A percentile compares a stretch with the other conserved stretches of the same genome.
Conservation (phyloP, 2,888 invertebrate species). For the Teleogryllus oceanicus region DNA sequence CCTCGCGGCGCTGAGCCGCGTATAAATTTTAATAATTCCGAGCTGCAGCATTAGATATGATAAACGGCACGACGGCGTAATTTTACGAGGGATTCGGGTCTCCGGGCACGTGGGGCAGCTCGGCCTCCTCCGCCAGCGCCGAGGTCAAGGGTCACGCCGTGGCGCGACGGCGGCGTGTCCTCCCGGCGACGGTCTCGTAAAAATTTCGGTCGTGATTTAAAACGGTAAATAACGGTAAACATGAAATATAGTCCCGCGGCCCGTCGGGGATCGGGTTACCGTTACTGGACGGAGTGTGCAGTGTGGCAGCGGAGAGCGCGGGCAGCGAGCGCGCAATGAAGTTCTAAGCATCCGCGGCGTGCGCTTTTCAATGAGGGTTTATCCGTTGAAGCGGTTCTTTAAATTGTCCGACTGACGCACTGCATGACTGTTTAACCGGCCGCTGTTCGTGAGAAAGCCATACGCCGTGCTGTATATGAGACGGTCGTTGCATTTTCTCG, state of each 20-base stretch:
- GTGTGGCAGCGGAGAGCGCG: too few species aligned
- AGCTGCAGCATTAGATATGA: neutral
- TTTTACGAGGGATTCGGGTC: conserved; percentile 2
- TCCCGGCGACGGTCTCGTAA: neutral
- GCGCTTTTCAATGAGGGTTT: neutral
- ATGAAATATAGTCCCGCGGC: neutral
- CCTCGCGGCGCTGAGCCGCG: neutral
- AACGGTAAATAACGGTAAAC: conserved; percentile 18
- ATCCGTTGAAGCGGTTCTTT: neutral
- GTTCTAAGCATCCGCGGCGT: neutral
- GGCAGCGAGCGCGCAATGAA: neutral
- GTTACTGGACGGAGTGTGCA: neutral
- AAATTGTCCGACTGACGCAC: neutral
- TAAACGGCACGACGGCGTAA: neutral
- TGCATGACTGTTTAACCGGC: neutral
- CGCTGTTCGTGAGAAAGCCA: neutral
- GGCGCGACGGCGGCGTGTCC: neutral
- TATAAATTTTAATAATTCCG: neutral
- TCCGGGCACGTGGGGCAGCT: neutral
- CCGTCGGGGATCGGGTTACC: neutral
- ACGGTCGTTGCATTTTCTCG: neutral
- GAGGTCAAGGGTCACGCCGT: neutral
- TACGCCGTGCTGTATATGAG: neutral
- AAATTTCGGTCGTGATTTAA: conserved; percentile 4
- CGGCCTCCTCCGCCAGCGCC: neutral